Evolutionary conservation across 2,888 invertebrate genomes (phyloP).

Genomic region (Oxyteleia sp.): DNA sequence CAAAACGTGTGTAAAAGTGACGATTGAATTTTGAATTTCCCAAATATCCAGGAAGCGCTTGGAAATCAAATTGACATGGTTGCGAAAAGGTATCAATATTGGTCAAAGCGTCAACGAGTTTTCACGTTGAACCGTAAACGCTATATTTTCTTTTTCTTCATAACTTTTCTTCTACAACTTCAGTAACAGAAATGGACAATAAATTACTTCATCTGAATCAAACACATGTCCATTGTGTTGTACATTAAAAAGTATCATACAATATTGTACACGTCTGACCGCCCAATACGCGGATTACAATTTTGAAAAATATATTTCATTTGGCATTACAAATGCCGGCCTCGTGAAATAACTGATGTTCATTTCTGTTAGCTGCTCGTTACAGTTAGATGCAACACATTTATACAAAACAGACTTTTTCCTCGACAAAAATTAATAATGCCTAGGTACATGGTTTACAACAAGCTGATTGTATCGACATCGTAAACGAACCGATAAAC

Average conservation of each 20-base stretch:
- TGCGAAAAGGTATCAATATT: not conserved
- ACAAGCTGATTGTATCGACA: too few relatives aligned
- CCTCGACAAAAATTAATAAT: too few relatives aligned
- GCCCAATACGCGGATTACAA: not conserved
- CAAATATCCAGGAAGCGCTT: slow-evolving; percentile 17
- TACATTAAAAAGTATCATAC: not conserved
- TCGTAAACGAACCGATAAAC: too few relatives aligned
- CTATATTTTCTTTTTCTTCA: not conserved
- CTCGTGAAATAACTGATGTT: slow-evolving; percentile 1
- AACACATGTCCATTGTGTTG: not conserved
- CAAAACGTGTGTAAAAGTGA: slow-evolving; percentile 1
- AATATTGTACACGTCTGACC: not conserved
- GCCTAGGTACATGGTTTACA: too few relatives aligned
- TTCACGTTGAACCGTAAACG: not conserved
- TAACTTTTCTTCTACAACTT: not conserved
- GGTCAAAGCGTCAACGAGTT: not conserved
- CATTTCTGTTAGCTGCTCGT: not conserved
- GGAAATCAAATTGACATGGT: slow-evolving; percentile 28
- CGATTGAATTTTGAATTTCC: slow-evolving; percentile 5
- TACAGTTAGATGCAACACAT: slow-evolving; percentile 15
- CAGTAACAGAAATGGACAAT: slow-evolving; percentile 5
- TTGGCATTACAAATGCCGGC: not conserved
- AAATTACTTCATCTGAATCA: not conserved
- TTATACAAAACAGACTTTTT: too few relatives aligned
- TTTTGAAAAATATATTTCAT: slow-evolving; percentile 8